Conservation (phyloP, 1,140 invertebrate species). For the Drosophila repletoides region DNA sequence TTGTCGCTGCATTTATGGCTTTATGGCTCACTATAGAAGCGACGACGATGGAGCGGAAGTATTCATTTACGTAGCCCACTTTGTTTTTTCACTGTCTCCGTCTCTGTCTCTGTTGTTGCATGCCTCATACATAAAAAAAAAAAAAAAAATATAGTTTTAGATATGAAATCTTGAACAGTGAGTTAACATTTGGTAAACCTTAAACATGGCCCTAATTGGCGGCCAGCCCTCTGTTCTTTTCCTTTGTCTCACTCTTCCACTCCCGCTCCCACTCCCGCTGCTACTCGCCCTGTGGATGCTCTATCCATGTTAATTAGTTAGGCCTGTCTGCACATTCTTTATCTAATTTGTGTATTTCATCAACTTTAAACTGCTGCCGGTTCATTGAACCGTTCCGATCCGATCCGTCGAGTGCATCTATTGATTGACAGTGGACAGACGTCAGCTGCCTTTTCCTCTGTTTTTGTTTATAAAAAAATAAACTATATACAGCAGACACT, state of each 20-base stretch:
- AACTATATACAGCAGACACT: not conserved
- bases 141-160: conserved; percentile 38
- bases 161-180: conserved; percentile 32
- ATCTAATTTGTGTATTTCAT: conserved; percentile 73
- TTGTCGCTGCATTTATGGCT: conserved; percentile 76
- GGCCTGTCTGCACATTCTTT: conserved; percentile 50
- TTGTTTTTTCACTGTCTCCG: conserved; percentile 36
- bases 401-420: conserved; percentile 60
- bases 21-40: conserved; percentile 75
- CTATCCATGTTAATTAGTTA: conserved; percentile 61
- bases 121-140: no score
- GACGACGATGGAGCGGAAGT: conserved; percentile 63
- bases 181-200: conserved; percentile 27
- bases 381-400: conserved; percentile 48
- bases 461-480: conserved; percentile 31
- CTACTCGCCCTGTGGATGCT: conserved; percentile 15
- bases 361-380: conserved; percentile 45
- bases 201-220: conserved; percentile 25
- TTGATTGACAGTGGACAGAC: conserved; percentile 76
- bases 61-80: conserved; percentile 62
- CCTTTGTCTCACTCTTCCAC: not conserved
- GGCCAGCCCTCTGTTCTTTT: conserved; percentile 3
- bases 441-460: conserved; percentile 41
- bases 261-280: conserved; percentile 2
- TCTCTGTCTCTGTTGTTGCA: conserved; percentile 2